Conservation (phyloP, 2,113 vertebrate genomes). For the Azemiops feae region DNA sequence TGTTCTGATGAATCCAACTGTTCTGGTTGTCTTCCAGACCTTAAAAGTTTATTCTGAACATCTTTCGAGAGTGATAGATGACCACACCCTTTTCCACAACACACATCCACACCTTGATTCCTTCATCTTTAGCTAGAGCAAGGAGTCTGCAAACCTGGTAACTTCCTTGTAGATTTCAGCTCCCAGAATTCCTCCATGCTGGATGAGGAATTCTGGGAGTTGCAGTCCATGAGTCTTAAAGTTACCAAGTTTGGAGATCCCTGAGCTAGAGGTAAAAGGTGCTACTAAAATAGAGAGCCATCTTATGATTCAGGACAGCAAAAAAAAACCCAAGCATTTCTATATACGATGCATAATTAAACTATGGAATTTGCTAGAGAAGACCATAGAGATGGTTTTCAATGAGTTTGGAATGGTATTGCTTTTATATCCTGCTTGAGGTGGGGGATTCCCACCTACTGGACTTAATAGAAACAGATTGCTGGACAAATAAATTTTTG, state of each 20-base stretch:
- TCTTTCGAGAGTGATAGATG: not conserved
- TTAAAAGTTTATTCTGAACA: not conserved
- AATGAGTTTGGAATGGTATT: not conserved
- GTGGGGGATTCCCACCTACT: not conserved
- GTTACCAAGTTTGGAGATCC: not conserved
- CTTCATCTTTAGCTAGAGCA: not conserved
- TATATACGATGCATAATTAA: not conserved
- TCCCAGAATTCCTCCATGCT: not conserved
- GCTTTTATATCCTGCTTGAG: not conserved
- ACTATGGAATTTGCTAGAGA: not conserved
- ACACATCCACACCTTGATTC: not conserved
- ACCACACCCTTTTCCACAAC: not conserved
- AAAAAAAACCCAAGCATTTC: not conserved
- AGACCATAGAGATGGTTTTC: not conserved
- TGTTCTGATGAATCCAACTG: not conserved
- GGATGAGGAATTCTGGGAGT: not conserved
- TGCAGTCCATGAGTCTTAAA: not conserved
- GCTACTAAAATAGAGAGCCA: not conserved
- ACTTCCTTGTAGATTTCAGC: not conserved
- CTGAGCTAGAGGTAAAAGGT: not conserved
- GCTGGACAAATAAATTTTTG: not conserved
- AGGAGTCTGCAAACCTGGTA: not conserved
- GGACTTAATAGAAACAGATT: not conserved
- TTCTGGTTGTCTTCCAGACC: not conserved
- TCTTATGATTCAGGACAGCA: not conserved